Evolutionary conservation across 2,113 vertebrate species (phyloP).

Genomic region (Bufo bufo): DNA sequence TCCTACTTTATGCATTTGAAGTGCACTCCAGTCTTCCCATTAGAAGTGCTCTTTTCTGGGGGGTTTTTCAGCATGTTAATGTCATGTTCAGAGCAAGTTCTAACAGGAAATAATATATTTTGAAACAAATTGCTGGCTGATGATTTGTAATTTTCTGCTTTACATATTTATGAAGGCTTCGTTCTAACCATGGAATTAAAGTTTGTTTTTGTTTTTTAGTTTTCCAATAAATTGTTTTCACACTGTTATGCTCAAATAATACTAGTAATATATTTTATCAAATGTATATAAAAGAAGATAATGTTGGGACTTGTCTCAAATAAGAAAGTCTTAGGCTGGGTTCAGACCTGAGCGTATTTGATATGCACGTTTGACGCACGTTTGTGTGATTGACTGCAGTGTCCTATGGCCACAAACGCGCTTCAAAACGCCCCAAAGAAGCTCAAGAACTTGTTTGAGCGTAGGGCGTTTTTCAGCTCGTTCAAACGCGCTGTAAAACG

Average conservation of each 20-base stretch:
- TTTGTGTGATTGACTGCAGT: too few relatives aligned
- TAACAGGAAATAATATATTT: conserved; percentile 7
- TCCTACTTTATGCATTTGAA: conserved; percentile 1
- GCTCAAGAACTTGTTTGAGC: too few relatives aligned
- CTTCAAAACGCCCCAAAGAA: too few relatives aligned
- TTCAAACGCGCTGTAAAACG: too few relatives aligned
- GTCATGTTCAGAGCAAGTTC: neutral
- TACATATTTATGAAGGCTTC: neutral
- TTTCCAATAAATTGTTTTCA: neutral
- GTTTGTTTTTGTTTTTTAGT: neutral
- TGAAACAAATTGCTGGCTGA: neutral
- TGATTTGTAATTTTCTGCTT: neutral
- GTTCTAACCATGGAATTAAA: neutral
- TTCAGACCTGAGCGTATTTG: too few relatives aligned
- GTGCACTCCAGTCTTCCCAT: neutral
- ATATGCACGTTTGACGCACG: too few relatives aligned
- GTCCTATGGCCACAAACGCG: too few relatives aligned
- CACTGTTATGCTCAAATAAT: neutral
- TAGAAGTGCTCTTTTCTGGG: conserved; percentile 6
- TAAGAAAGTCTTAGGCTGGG: too few relatives aligned
- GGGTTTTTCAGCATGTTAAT: neutral
- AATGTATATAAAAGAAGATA: too few relatives aligned
- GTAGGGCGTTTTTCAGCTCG: too few relatives aligned
- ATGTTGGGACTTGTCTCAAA: too few relatives aligned
- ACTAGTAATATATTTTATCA: too few relatives aligned